phyloP scores from a whole-genome alignment of 2,888 invertebrate species.

The Polydesmus complanatus region DNA sequence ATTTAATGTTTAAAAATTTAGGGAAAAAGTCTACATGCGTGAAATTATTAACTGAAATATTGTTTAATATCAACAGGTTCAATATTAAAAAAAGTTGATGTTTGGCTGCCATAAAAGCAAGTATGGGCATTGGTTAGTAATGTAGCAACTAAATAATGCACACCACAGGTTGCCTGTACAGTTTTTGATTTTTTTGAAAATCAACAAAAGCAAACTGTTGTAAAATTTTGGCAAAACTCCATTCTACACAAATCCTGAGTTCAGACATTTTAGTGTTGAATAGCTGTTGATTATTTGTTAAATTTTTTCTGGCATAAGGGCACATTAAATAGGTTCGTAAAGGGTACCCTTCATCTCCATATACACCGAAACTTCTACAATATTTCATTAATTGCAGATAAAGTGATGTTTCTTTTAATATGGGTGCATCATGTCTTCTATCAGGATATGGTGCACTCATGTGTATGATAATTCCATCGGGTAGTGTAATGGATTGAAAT shows the following conservation, averaged over 20 bases:
- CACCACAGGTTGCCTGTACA: constrained; percentile 20
- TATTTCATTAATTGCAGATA: neutral
- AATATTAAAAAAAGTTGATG: neutral
- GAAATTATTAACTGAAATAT: no score
- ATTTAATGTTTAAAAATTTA: no score
- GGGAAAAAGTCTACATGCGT: no score
- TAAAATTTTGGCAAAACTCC: constrained; percentile 18
- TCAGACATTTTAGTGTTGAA: constrained; percentile 20
- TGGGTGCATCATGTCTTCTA: constrained; percentile 16
- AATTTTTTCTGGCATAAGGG: neutral
- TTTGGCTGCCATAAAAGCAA: constrained; percentile 18
- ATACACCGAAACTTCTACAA: constrained; percentile 5
- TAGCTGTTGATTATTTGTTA: constrained; percentile 5
- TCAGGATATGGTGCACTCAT: constrained; percentile 16
- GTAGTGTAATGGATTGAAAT: constrained; percentile 4
- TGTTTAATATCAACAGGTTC: no score
- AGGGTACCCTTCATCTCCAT: constrained; percentile 3
- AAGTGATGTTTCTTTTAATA: constrained; percentile 14
- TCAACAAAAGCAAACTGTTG: constrained; percentile 18
- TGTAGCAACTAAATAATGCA: constrained; percentile 19
- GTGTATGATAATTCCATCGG: constrained; percentile 18
- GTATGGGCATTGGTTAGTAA: constrained; percentile 21
- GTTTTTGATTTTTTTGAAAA: constrained; percentile 19
- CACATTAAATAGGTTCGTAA: neutral
- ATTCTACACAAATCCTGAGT: constrained; percentile 17